These are phyloP conservation scores for Melanchra persicariae DNA, from an alignment of 2,888 invertebrate species.

Conservation along the genomic window DNA sequence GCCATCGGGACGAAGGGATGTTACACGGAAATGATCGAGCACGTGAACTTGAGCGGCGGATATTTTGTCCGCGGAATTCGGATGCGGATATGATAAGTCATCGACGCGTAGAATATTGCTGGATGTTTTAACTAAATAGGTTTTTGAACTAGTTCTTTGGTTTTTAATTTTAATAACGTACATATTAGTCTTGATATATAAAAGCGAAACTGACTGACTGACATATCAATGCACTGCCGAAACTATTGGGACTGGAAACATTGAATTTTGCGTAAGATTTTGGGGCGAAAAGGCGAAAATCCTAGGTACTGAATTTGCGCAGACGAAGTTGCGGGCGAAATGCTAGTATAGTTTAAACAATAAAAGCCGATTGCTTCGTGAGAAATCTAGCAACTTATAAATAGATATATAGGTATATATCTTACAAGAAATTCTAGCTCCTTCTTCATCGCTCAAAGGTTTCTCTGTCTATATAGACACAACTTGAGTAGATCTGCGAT, in stretches of 20 bases:
- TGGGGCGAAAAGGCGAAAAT: too few relatives aligned
- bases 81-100: conserved; percentile 28
- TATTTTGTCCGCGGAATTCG: conserved; percentile 33
- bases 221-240: too few relatives aligned
- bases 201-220: too few relatives aligned
- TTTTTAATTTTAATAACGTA: too few relatives aligned
- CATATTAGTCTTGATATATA: too few relatives aligned
- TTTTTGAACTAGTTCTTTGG: not conserved
- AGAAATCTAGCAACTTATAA: too few relatives aligned
- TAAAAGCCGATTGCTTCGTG: too few relatives aligned
- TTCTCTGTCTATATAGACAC: conserved; percentile 25
- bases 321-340: too few relatives aligned
- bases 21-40: conserved; percentile 39
- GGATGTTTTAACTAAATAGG: not conserved
- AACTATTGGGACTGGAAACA: too few relatives aligned
- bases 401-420: not conserved
- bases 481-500: conserved; percentile 13
- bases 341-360: too few relatives aligned
- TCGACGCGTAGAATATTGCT: not conserved
- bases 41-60: conserved; percentile 37
- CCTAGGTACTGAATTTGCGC: too few relatives aligned
- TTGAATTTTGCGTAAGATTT: too few relatives aligned
- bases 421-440: not conserved
- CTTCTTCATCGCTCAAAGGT: not conserved
- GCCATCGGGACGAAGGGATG: conserved; percentile 53